These are phyloP conservation scores for Eubasilissa splendida DNA, from an alignment of 2,888 invertebrate genomes.

Conservation along the genomic window DNA sequence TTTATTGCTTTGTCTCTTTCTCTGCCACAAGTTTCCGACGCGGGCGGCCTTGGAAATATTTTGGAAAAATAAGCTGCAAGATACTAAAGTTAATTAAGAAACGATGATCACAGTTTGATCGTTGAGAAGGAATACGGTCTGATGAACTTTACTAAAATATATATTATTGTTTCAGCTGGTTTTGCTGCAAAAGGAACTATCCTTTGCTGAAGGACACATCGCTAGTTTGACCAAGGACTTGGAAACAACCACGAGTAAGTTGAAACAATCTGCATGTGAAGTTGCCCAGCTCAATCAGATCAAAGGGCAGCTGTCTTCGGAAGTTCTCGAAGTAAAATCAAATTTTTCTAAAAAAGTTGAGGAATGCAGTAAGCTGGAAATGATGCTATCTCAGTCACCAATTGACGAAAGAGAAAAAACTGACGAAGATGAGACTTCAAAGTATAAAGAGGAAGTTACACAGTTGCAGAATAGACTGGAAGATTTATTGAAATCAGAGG, in stretches of 20 bases:
- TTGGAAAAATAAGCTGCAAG: too few relatives aligned
- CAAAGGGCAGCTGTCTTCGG: conserved; percentile 47
- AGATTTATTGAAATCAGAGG: conserved; percentile 47
- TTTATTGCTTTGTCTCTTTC: too few relatives aligned
- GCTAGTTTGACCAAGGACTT: conserved; percentile 47
- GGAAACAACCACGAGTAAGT: conserved; percentile 40
- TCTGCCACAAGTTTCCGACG: too few relatives aligned
- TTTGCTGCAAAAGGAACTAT: conserved; percentile 42
- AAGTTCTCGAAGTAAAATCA: conserved; percentile 45
- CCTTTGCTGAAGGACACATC: conserved; percentile 47
- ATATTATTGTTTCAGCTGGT: conserved; percentile 37
- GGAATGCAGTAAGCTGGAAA: conserved; percentile 50
- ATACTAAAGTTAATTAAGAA: too few relatives aligned
- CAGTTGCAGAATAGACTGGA: conserved; percentile 52
- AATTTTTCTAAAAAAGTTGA: conserved; percentile 51
- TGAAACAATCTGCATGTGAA: conserved; percentile 39
- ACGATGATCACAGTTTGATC: too few relatives aligned
- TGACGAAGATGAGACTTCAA: conserved; percentile 46
- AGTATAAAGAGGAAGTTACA: conserved; percentile 51
- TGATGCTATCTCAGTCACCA: conserved; percentile 39
- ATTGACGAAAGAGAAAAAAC: conserved; percentile 52
- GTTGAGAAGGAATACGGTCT: background rate
- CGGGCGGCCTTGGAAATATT: too few relatives aligned
- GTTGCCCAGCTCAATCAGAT: conserved; percentile 41
- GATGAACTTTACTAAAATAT: background rate